A percentile compares a stretch with the other conserved stretches of the same genome.
phyloP scores from a whole-genome alignment of 2,888 invertebrate genomes.

The Xylota sylvarum region DNA sequence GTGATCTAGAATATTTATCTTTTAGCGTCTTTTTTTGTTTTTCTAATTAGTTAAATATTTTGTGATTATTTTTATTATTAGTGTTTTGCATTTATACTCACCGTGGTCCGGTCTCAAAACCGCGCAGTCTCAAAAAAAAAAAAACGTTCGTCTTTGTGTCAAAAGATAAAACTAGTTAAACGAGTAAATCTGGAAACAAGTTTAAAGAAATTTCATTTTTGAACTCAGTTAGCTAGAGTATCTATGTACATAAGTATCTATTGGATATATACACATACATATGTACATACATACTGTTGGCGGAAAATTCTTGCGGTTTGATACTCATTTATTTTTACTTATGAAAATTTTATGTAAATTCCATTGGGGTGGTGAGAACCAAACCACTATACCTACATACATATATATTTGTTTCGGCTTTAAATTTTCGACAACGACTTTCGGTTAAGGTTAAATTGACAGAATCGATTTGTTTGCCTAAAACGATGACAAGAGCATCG shows the following conservation, averaged over 20 bases:
- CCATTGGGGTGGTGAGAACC: not conserved
- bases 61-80: slow-evolving; percentile 35
- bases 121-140: slow-evolving; percentile 6
- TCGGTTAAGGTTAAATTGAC: slow-evolving; percentile 32
- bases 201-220: slow-evolving; percentile 11
- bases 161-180: slow-evolving; percentile 50
- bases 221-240: slow-evolving; percentile 15
- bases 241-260: not conserved
- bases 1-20: slow-evolving; percentile 50
- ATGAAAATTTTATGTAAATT: slow-evolving; percentile 39
- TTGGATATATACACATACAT: no score
- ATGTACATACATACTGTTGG: no score
- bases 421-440: slow-evolving; percentile 13
- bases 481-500: slow-evolving; percentile 2
- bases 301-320: slow-evolving; percentile 29
- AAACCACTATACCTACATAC: not conserved
- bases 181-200: slow-evolving; percentile 47
- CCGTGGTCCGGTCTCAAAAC: not conserved
- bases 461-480: slow-evolving; percentile 48
- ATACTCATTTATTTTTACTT: not conserved
- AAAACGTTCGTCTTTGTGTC: slow-evolving; percentile 11
- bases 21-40: not conserved
- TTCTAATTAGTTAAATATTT: slow-evolving; percentile 46
- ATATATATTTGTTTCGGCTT: not conserved
- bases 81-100: slow-evolving; percentile 2